Conservation (phyloP, 2,888 invertebrate genomes). For the Andricus quercusramuli region DNA sequence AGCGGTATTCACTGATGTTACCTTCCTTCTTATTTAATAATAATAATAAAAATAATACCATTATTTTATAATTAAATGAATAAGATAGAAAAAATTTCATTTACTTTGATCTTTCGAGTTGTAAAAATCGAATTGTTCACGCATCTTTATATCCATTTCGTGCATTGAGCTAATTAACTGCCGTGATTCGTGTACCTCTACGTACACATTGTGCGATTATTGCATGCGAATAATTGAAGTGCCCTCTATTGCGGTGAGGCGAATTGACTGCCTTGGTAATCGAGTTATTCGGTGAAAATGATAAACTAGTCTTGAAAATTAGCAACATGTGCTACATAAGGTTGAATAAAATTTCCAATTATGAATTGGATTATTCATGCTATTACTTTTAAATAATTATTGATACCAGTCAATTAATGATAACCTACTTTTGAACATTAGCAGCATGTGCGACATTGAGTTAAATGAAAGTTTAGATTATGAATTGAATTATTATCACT, state of each 20-base stretch:
- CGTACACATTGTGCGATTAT: neutral
- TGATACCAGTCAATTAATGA: too few species aligned
- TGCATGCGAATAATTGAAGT: conserved; percentile 37
- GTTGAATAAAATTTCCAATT: neutral
- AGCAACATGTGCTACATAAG: neutral
- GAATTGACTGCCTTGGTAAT: conserved; percentile 22
- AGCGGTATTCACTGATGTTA: too few species aligned
- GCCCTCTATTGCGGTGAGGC: conserved; percentile 15
- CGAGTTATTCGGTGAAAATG: conserved; percentile 6
- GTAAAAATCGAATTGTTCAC: neutral
- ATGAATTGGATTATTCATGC: too few species aligned
- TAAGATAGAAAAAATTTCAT: neutral
- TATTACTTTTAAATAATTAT: too few species aligned
- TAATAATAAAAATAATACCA: too few species aligned
- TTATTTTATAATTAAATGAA: too few species aligned
- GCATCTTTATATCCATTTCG: neutral
- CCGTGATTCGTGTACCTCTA: conserved; percentile 5
- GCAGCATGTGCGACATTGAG: too few species aligned
- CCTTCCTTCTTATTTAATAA: too few species aligned
- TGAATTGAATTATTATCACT: too few species aligned
- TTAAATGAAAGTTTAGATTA: too few species aligned
- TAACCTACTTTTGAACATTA: too few species aligned
- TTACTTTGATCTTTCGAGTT: neutral
- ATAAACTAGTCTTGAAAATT: conserved; percentile 24
- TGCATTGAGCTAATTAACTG: neutral